phyloP scores from a whole-genome alignment of 1,140 invertebrate genomes.

The Elysia chlorotica region DNA sequence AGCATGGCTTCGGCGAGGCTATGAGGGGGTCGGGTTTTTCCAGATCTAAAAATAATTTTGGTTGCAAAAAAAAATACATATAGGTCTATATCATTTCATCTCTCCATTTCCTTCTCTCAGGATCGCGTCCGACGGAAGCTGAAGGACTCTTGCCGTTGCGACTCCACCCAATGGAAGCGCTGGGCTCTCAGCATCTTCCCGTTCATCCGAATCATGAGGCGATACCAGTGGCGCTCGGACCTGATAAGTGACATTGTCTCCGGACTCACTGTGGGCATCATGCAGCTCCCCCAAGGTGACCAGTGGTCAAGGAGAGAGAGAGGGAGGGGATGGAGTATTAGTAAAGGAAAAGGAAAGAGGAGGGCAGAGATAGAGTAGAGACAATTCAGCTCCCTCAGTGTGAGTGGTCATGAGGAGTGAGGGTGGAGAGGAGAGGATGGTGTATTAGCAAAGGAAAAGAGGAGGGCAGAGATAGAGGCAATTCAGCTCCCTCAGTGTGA shows the following conservation, averaged over 20 bases:
- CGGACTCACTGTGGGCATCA: constrained; percentile 55
- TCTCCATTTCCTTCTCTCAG: not conserved
- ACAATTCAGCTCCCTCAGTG: no score
- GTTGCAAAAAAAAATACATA: not conserved
- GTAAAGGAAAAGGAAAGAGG: no score
- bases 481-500: no score
- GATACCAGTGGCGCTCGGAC: constrained; percentile 45
- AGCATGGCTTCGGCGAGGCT: not conserved
- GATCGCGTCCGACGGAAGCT: constrained; percentile 7
- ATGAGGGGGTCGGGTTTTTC: not conserved
- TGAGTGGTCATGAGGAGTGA: constrained; percentile 5
- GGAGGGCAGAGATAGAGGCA: no score
- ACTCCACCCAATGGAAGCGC: constrained; percentile 28
- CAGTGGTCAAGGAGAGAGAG: no score
- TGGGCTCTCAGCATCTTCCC: constrained; percentile 36
- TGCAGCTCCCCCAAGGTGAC: constrained; percentile 57
- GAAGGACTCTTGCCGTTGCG: constrained; percentile 24
- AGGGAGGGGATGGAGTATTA: no score
- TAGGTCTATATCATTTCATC: not conserved
- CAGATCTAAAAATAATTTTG: no score
- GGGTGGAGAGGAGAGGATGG: no score
- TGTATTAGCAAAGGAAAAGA: no score
- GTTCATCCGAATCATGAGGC: constrained; percentile 43
- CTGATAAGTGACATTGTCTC: constrained; percentile 47
- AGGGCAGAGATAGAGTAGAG: no score